These are phyloP conservation scores for Tautogolabrus adspersus DNA, from an alignment of 2,113 vertebrate species.

Conservation along the genomic window DNA sequence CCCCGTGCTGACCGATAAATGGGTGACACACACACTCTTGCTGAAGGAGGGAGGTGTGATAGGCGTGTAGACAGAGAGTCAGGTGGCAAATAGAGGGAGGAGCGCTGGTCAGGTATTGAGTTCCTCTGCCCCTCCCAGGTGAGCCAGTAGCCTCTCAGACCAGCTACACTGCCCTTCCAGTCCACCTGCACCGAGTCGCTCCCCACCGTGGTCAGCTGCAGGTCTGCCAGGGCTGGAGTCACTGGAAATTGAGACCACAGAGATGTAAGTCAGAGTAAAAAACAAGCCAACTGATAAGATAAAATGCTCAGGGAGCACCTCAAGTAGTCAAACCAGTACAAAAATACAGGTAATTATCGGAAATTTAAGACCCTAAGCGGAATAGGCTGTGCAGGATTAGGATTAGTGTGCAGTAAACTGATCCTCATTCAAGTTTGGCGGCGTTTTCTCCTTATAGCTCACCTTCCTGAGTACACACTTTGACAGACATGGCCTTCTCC, in stretches of 20 bases:
- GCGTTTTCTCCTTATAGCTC: conserved; percentile 32
- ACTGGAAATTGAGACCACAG: conserved; percentile 58
- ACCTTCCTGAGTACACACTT: conserved; percentile 91
- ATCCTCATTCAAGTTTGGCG: conserved; percentile 3
- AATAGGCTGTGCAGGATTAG: conserved; percentile 24
- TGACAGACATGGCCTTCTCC: conserved; percentile 91
- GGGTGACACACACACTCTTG: conserved; percentile 87
- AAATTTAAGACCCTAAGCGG: conserved; percentile 34
- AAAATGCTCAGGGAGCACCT: background rate
- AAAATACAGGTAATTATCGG: conserved; percentile 32
- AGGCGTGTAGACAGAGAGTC: conserved; percentile 84
- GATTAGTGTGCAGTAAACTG: conserved; percentile 24
- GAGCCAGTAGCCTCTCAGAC: conserved; percentile 87
- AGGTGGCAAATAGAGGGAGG: conserved; percentile 78
- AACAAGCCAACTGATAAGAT: background rate
- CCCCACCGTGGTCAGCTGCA: conserved; percentile 82
- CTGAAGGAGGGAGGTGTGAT: conserved; percentile 70
- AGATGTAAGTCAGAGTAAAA: background rate
- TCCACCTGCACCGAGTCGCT: conserved; percentile 84
- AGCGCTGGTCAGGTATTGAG: conserved; percentile 34
- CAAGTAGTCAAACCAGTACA: conserved; percentile 31
- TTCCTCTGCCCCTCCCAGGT: conserved; percentile 82
- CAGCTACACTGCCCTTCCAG: conserved; percentile 80
- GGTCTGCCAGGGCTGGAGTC: conserved; percentile 80
- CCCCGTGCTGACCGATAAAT: conserved; percentile 83